phyloP scores from a whole-genome alignment of 2,797 vertebrate species.

The Oreochromis grahami region DNA sequence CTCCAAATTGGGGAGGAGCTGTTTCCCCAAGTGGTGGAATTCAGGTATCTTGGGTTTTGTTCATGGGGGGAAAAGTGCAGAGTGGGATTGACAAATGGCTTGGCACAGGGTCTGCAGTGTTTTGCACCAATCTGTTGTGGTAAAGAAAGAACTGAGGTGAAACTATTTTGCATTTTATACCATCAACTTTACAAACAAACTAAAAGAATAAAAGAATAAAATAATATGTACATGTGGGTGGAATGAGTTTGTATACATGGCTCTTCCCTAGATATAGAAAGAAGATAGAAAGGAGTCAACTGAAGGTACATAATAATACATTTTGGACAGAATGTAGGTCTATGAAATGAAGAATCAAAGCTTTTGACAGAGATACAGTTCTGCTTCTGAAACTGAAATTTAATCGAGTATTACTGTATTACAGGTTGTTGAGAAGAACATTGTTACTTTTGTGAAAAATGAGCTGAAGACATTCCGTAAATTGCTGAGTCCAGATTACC shows the following conservation, averaged over 20 bases:
- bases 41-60: neutral
- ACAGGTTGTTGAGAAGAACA: neutral
- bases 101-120: neutral
- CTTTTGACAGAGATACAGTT: rapidly evolving
- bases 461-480: neutral
- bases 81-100: neutral
- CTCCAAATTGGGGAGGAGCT: neutral
- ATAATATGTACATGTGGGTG: rapidly evolving
- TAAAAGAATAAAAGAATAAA: rapidly evolving
- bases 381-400: neutral
- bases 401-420: rapidly evolving
- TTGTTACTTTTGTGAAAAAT: neutral
- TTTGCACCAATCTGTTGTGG: rapidly evolving
- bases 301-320: neutral
- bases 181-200: rapidly evolving
- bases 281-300: rapidly evolving
- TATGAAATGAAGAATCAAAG: rapidly evolving
- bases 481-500: neutral
- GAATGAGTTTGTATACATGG: neutral
- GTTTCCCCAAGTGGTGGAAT: rapidly evolving
- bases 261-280: rapidly evolving
- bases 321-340: rapidly evolving
- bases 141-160: neutral
- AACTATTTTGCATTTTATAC: neutral
- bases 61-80: rapidly evolving